Evolutionary conservation across 2,888 invertebrate species (phyloP).

Genomic region (Drosophila acutilabella): DNA sequence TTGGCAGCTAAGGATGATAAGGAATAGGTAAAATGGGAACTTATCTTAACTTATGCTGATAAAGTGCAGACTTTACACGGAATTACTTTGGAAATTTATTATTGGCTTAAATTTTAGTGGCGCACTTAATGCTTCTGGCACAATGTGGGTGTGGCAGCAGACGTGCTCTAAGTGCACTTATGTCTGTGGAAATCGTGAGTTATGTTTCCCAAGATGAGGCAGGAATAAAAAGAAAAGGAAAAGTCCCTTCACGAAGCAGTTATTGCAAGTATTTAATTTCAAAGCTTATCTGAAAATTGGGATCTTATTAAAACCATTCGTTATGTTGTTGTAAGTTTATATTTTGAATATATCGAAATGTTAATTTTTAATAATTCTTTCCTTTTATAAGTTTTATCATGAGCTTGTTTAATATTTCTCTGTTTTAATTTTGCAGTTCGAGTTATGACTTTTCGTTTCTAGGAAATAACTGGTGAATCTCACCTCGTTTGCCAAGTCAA

Average conservation of each 20-base stretch:
- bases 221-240: neutral
- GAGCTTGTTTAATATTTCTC: neutral
- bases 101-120: slow-evolving; percentile 66
- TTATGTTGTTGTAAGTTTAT: too few relatives aligned
- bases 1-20: neutral
- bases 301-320: too few relatives aligned
- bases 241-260: neutral
- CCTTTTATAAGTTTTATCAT: neutral
- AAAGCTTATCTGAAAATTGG: neutral
- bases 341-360: too few relatives aligned
- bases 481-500: slow-evolving; percentile 17
- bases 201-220: slow-evolving; percentile 45
- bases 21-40: neutral
- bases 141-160: slow-evolving; percentile 30
- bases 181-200: slow-evolving; percentile 68
- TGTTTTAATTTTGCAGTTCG: neutral
- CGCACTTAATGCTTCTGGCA: slow-evolving; percentile 34
- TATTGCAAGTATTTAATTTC: neutral
- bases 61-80: slow-evolving; percentile 75
- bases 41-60: slow-evolving; percentile 63
- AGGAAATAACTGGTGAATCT: slow-evolving; percentile 22
- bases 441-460: slow-evolving; percentile 8
- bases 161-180: slow-evolving; percentile 61
- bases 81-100: slow-evolving; percentile 77
- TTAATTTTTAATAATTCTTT: neutral